Evolutionary conservation across 2,113 vertebrate genomes (phyloP).

Genomic region (Petrocephalus microphthalmus): DNA sequence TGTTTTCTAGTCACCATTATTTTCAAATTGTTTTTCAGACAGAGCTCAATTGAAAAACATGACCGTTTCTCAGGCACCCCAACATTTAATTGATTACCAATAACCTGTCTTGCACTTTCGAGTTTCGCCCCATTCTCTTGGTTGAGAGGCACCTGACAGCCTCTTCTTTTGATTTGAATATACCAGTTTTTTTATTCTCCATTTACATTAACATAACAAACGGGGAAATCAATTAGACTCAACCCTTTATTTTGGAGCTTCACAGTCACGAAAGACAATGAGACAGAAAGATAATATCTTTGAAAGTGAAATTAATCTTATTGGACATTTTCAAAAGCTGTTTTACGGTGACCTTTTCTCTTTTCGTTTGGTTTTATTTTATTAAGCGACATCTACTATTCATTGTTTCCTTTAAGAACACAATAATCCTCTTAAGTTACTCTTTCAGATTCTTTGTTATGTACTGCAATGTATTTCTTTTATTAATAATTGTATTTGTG

Average conservation of each 20-base stretch:
- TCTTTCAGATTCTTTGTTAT: neutral
- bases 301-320: constrained; percentile 11
- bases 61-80: constrained; percentile 94
- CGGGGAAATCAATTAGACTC: constrained; percentile 64
- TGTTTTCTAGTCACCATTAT: constrained; percentile 86
- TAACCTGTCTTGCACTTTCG: constrained; percentile 77
- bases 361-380: constrained; percentile 11
- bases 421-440: neutral
- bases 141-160: constrained; percentile 54
- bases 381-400: neutral
- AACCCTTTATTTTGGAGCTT: constrained; percentile 25
- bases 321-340: constrained; percentile 21
- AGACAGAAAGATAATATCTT: constrained; percentile 32
- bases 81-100: constrained; percentile 96
- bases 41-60: constrained; percentile 87
- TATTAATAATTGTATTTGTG: neutral
- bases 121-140: constrained; percentile 67
- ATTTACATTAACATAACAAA: constrained; percentile 62
- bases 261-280: constrained; percentile 2
- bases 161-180: constrained; percentile 81
- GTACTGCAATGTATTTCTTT: neutral
- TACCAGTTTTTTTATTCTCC: constrained; percentile 51
- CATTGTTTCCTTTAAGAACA: neutral
- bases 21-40: constrained; percentile 99
- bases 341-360: constrained; percentile 15